Conservation (phyloP, 2,888 invertebrate species). For the Unio pictorum region DNA sequence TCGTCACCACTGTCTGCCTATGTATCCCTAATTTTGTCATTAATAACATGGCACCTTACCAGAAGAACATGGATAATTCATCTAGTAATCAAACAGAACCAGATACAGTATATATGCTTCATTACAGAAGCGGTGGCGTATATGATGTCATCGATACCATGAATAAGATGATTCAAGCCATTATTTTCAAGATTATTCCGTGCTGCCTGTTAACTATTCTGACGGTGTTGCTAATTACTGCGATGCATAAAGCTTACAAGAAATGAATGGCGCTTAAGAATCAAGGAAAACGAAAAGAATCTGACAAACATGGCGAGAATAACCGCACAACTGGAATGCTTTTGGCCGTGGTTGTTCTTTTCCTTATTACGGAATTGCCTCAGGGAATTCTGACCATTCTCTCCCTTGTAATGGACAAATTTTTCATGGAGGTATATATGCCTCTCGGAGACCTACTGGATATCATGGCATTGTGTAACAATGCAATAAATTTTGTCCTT, state of each 20-base stretch:
- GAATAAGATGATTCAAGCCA: conserved; percentile 93
- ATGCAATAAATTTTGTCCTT: conserved; percentile 92
- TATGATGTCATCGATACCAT: conserved; percentile 67
- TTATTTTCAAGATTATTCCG: conserved; percentile 93
- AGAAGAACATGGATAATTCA: too few relatives aligned
- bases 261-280: conserved; percentile 60
- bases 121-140: conserved; percentile 11
- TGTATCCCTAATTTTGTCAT: conserved; percentile 89
- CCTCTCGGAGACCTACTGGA: conserved; percentile 86
- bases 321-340: conserved; percentile 91
- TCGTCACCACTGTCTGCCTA: conserved; percentile 85
- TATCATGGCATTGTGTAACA: conserved; percentile 89
- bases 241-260: conserved; percentile 70
- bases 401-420: conserved; percentile 83
- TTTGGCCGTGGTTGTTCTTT: conserved; percentile 86
- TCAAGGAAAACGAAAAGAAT: conserved; percentile 64
- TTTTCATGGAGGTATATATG: conserved; percentile 79
- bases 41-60: conserved; percentile 77
- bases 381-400: conserved; percentile 81
- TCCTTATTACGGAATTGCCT: conserved; percentile 91
- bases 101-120: conserved; percentile 12
- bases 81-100: neutral
- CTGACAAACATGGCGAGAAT: conserved; percentile 67
- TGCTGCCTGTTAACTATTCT: conserved; percentile 86
- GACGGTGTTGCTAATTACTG: conserved; percentile 71